Base-by-base conservation (phyloP, 2,797 vertebrate species). In the Toxotes lorentzi region DNA sequence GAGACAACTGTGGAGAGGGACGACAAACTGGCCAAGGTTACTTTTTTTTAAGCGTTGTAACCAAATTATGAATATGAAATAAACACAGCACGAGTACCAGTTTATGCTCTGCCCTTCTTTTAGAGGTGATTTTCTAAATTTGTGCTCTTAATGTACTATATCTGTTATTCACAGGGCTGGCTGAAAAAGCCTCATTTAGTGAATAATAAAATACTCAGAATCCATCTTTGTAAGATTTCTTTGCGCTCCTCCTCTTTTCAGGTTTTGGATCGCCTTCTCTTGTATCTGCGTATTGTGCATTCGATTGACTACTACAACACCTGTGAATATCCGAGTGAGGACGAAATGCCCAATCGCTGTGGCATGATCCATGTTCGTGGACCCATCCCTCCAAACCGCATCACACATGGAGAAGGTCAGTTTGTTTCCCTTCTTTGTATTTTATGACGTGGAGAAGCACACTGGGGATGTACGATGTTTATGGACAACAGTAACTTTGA, bases 291-390 rank as follows among this genome's bases (percentile, higher is more conserved):
- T 11, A 88, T 98, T 0, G 97, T 99, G 7, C 97, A 99, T 85
- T 98, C 97, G 0, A 94, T 99, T 2, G 97, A 99, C 77, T 99
- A 97, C 75, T 99, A 99, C 80, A 98, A 98, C 90, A 96, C 95
- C 23, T 98, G 97, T 1, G 97, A 99, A 88, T 99, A 99, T 78
- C 95, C 96, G n/a, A 97, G 96, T 5, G 97, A 99, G 92, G 97
- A 99, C 8, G 97, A 98, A 86, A 99, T 99, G 97, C 97, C 97
- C 14, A 98, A 98, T 82, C 96, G 97, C 57, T 99, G 97, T 14
- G 97, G 97, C 30, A 98, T 99, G 89, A 94, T 98, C 78, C 97
- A 99, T 0, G 97, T 98, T 0, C 94, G 97, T 0, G 97, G 97
- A 1, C 97, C 97, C 10, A 94, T 98, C 70, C 97, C 97, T 3